Conservation (phyloP, 1,140 invertebrate genomes). For the Carcinoscorpius rotundicauda region DNA sequence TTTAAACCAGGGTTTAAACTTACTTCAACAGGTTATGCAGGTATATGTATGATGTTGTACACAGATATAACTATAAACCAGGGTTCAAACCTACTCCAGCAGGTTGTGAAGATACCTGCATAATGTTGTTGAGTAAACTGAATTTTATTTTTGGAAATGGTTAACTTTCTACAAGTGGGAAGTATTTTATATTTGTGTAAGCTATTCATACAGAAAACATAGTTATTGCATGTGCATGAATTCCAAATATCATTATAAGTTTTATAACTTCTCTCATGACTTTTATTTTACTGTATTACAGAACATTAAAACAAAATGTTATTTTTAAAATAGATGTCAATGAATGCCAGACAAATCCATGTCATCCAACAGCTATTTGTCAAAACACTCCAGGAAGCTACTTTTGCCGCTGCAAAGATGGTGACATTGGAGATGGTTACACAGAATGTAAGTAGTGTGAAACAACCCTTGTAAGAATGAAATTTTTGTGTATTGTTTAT, state of each 20-base stretch:
- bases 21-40: too few relatives aligned
- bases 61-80: conserved; percentile 50
- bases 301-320: too few relatives aligned
- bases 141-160: too few relatives aligned
- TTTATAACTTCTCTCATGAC: too few relatives aligned
- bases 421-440: conserved; percentile 26
- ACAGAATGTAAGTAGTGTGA: conserved; percentile 21
- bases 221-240: too few relatives aligned
- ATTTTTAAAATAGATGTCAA: conserved; percentile 30
- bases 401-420: conserved; percentile 50
- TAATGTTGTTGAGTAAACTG: conserved; percentile 33
- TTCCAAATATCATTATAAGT: too few relatives aligned
- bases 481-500: too few relatives aligned
- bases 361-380: conserved; percentile 63
- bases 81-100: conserved; percentile 35
- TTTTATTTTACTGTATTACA: too few relatives aligned
- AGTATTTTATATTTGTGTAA: too few relatives aligned
- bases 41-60: conserved; percentile 21
- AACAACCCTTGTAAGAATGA: neutral
- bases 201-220: too few relatives aligned
- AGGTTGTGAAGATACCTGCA: conserved; percentile 42
- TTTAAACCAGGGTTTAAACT: too few relatives aligned
- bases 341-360: conserved; percentile 44
- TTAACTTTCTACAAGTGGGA: too few relatives aligned
- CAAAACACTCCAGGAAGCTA: conserved; percentile 65